Percentiles rank a stretch among this genome's conserved stretches.
phyloP scores from a whole-genome alignment of 2,888 invertebrate species.

The Dioctria linearis region DNA sequence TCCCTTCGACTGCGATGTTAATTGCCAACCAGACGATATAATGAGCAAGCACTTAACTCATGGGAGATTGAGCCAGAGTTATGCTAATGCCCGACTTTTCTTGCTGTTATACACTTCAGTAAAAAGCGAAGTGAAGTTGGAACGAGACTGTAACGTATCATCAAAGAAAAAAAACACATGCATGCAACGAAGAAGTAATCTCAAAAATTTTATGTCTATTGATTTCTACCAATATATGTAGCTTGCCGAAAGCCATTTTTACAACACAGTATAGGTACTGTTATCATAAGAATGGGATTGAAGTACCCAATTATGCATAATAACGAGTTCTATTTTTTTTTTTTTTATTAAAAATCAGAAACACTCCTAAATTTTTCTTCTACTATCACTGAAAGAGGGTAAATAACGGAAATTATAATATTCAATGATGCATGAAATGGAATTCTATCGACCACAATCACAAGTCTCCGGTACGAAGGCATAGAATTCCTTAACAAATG shows the following conservation, averaged over 20 bases:
- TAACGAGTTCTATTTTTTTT: too few species aligned
- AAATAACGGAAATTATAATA: conserved; percentile 26
- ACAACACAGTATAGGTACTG: too few species aligned
- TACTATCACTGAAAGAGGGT: not conserved
- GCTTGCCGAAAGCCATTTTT: too few species aligned
- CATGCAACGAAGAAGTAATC: too few species aligned
- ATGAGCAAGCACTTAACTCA: conserved; percentile 33
- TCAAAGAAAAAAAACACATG: too few species aligned
- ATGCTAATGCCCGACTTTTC: conserved; percentile 38
- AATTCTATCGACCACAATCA: not conserved
- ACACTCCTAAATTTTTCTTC: conserved; percentile 24
- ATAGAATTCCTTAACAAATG: conserved; percentile 1
- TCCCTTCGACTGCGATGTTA: conserved; percentile 35
- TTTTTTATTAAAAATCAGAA: too few species aligned
- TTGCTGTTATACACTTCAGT: conserved; percentile 1
- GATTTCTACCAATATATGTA: too few species aligned
- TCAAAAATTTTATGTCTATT: too few species aligned
- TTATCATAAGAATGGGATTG: too few species aligned
- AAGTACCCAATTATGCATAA: too few species aligned
- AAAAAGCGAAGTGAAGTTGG: not conserved
- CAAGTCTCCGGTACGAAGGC: too few species aligned
- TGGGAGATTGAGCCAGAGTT: conserved; percentile 44
- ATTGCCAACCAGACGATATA: conserved; percentile 43
- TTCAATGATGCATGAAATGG: not conserved
- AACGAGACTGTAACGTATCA: too few species aligned